Percentiles rank a stretch among this genome's conserved stretches.
phyloP scores from a whole-genome alignment of 1,140 invertebrate genomes.

The Hyles vespertilio region DNA sequence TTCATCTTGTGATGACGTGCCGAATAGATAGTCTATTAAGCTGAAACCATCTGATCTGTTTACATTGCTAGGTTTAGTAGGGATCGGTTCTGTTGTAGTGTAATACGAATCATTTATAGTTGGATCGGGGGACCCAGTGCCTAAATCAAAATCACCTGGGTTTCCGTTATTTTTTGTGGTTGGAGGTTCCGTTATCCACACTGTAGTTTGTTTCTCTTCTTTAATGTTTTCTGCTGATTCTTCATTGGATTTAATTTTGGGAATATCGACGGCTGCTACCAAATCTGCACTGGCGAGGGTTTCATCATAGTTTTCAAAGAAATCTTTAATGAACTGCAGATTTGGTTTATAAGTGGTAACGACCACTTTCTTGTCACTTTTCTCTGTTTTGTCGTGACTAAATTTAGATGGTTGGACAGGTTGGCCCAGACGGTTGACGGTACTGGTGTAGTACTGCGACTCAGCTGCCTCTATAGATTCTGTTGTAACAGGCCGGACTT shows the following conservation, averaged over 20 bases:
- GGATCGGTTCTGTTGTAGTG: slow-evolving; percentile 41
- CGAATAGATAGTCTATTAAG: slow-evolving; percentile 67
- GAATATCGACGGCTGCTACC: slow-evolving; percentile 49
- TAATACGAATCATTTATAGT: slow-evolving; percentile 48
- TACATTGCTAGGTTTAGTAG: slow-evolving; percentile 16
- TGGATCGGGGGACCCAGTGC: slow-evolving; percentile 62
- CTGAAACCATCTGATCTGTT: slow-evolving; percentile 57
- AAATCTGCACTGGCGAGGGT: slow-evolving; percentile 24
- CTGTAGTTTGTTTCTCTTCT: slow-evolving; percentile 26
- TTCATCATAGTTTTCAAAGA: slow-evolving; percentile 43
- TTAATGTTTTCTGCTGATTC: slow-evolving; percentile 13
- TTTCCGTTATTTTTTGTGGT: slow-evolving; percentile 29
- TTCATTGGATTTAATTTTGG: slow-evolving; percentile 36
- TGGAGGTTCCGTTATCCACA: slow-evolving; percentile 25
- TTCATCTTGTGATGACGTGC: slow-evolving; percentile 37
- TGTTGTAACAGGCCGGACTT: slow-evolving; percentile 71
- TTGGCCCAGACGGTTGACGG: slow-evolving; percentile 65
- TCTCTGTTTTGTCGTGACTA: slow-evolving; percentile 33
- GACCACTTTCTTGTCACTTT: slow-evolving; percentile 37
- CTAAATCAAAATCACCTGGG: slow-evolving; percentile 60
- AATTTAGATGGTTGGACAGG: slow-evolving; percentile 33
- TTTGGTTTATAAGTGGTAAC: slow-evolving; percentile 64
- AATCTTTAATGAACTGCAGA: slow-evolving; percentile 54
- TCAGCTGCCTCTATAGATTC: slow-evolving; percentile 82
- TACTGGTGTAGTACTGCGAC: slow-evolving; percentile 77